Base-by-base conservation (phyloP, 2,888 invertebrate genomes). In the Eupeodes luniger region DNA sequence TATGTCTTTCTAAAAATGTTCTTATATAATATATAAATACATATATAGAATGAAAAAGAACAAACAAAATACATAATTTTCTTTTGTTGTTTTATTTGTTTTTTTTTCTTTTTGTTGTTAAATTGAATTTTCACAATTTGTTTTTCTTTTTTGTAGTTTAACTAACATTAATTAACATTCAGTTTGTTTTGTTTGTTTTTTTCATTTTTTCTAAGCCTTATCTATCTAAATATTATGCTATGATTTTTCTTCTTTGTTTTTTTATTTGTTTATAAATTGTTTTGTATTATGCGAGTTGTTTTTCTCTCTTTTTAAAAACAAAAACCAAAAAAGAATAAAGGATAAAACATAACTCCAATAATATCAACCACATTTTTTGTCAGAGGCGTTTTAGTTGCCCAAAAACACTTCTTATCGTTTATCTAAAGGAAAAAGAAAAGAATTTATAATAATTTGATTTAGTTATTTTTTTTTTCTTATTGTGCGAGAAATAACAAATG, bases 401-500 rank as follows among this genome's bases (percentile, higher is more conserved):
- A 66, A 75, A 86, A 82, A 86, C 82, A 75, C 69, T 83, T 61
- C 83, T 77, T 72, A 72, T 87, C 55, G 83, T 83, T 76, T 76
- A 76, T 84, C 87, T 83, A 83, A 67, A 80, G 62, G 47, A 44
- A 66, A 72, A 47, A 79, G 59, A 82, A 74, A 82, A 72, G 47
- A 64, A 69, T 53, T 51, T 1, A 27, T 67, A 19, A 19, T 74
- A 19, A 19, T 74, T 55, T 78, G 5, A 47, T 64, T 72, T 64
- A n/a, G 51, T 27, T 27, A 62, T 59, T 72, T 14, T 59, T 51
- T 6, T n/a, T 40, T 36, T 66, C 47, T 74, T 74, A 27, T 72
- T 62, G 87, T 87, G 87, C 87, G 83, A 62, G n/a, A 62, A 62
- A 83, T 83, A 87, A 87, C 87, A 81, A 87, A 84, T 87, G 87